Conservation (phyloP, 2,888 invertebrate genomes). For the Trileptium ribeirensis region DNA sequence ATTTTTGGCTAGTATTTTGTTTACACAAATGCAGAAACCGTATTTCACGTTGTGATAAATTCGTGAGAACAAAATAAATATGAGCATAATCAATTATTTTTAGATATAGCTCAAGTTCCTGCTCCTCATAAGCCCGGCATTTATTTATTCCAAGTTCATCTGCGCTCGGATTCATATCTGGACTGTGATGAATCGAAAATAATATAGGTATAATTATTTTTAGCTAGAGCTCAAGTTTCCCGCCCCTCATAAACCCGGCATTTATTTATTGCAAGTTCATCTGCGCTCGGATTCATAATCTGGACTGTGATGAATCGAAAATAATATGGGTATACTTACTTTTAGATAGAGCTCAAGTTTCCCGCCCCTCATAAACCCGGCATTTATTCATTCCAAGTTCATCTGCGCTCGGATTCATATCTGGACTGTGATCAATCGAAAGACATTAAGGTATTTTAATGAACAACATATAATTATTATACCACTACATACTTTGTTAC, state of each 20-base stretch:
- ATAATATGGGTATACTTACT: too few relatives aligned
- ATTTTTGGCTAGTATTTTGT: too few relatives aligned
- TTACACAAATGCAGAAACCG: too few relatives aligned
- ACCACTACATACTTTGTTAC: too few relatives aligned
- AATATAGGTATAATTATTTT: too few relatives aligned
- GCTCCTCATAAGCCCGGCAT: slow-evolving; percentile 87
- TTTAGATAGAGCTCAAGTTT: slow-evolving; percentile 73
- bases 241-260: slow-evolving; percentile 84
- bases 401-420: slow-evolving; percentile 90
- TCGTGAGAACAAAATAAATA: too few relatives aligned
- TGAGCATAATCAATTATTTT: too few relatives aligned
- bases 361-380: slow-evolving; percentile 91
- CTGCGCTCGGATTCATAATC: slow-evolving; percentile 90
- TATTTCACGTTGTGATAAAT: too few relatives aligned
- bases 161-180: slow-evolving; percentile 90
- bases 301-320: slow-evolving; percentile 88
- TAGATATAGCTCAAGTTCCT: too few relatives aligned
- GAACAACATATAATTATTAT: not conserved
- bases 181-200: slow-evolving; percentile 89
- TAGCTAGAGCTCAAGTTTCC: too few relatives aligned
- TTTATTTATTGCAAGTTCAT: slow-evolving; percentile 69
- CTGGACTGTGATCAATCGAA: slow-evolving; percentile 89
- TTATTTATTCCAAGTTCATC: slow-evolving; percentile 68
- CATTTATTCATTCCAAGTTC: slow-evolving; percentile 68
- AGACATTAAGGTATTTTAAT: slow-evolving; percentile 68